Base-by-base conservation (phyloP, 1,140 invertebrate genomes). In the Melitaea cinxia region DNA sequence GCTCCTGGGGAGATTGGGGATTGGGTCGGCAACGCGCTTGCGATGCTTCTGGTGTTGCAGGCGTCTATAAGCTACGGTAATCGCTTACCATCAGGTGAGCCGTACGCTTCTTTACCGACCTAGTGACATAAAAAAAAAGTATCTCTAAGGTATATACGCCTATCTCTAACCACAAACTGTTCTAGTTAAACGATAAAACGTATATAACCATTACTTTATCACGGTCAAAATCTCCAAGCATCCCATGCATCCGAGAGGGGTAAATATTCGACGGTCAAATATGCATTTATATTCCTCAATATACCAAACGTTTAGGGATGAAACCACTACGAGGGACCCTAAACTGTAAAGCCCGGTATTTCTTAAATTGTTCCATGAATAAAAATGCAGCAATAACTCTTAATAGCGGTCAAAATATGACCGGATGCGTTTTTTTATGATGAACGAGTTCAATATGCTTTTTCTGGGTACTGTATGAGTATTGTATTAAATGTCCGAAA, bases 381-480 rank as follows among this genome's bases (percentile, higher is more conserved):
- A 88, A 87, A 80, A 84, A 85, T 87, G 82, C 77, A 81, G 75
- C 75, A 65, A 88, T 88, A 83, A 82, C 65, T 86, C 84, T 77
- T 83, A 87, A 87, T 85, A 74, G 75, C 78, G 76, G 72, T 80
- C 77, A 57, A 82, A 80, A 81, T 84, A 76, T 78, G 70, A 72
- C 71, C 72, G 71, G 76, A 83, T 88, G 82, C 74, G 66, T 73
- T 68, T 47, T 68, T 47, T 47, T 63, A 47, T 56, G 39, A 24
- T 24, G 54, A 61, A 66, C 37, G 55, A 56, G 50, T 63, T 56
- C 52, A 61, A 60, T 67, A 33, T 57, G 37, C 17, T 53, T 53
- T 26, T 26, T 2, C 12, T n/a, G 4, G 6, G 35, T 57, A 33
- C 1, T 33, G 30, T 33, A 28, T n/a, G n/a, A 7, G 7, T 28